These are phyloP conservation scores for Argopecten irradians DNA, from an alignment of 1,140 invertebrate species.

Conservation along the genomic window DNA sequence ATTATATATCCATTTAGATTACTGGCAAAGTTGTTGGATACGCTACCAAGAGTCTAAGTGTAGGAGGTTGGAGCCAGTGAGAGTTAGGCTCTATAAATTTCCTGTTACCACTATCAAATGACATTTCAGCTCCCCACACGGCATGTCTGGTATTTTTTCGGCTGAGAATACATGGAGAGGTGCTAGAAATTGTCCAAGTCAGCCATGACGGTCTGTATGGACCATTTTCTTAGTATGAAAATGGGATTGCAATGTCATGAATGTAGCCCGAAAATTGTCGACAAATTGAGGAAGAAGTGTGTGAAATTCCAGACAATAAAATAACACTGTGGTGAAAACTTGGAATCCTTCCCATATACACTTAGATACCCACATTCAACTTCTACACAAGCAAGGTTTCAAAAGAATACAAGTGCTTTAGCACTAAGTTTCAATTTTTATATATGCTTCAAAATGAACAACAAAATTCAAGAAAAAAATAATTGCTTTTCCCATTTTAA, in stretches of 20 bases:
- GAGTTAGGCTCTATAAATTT: background rate
- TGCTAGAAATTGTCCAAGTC: background rate
- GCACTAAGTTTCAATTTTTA: no score
- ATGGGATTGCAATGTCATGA: background rate
- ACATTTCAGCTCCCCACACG: background rate
- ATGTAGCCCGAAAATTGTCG: background rate
- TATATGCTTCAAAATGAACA: no score
- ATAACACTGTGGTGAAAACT: background rate
- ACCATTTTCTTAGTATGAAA: background rate
- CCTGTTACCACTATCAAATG: background rate
- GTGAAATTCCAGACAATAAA: background rate
- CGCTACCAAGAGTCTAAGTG: background rate
- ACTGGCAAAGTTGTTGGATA: background rate
- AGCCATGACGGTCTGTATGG: background rate
- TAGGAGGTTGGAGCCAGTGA: background rate
- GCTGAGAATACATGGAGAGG: background rate
- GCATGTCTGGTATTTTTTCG: conserved; percentile 10
- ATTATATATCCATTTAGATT: background rate
- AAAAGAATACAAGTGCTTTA: no score
- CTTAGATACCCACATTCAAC: background rate
- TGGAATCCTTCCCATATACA: background rate
- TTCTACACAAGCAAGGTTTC: background rate
- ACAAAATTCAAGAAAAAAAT: no score
- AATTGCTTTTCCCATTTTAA: no score
- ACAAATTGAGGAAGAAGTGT: background rate